Conservation (phyloP, 2,888 invertebrate genomes). For the Ctena decussata region DNA sequence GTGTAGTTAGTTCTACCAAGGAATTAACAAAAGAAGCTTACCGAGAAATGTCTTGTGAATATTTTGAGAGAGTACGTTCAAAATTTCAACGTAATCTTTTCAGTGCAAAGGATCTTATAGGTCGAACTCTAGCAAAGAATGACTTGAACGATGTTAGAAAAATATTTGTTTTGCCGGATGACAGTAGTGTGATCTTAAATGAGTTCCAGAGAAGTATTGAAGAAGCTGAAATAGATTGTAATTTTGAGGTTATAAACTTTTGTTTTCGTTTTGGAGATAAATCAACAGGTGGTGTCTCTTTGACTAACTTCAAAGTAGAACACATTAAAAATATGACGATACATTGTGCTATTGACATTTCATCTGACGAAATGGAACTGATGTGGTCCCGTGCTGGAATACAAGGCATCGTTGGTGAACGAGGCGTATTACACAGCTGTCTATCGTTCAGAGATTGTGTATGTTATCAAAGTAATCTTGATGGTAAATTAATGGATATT, state of each 20-base stretch:
- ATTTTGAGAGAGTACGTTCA: neutral
- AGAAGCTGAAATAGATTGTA: neutral
- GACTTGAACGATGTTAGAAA: constrained; percentile 36
- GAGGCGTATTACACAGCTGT: constrained; percentile 28
- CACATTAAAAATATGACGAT: constrained; percentile 21
- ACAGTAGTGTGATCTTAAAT: constrained; percentile 21
- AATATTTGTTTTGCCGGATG: constrained; percentile 50
- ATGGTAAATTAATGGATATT: neutral
- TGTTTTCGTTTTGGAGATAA: constrained; percentile 60
- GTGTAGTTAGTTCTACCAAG: neutral
- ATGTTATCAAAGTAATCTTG: neutral
- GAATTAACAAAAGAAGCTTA: constrained; percentile 1
- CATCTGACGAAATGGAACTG: constrained; percentile 36
- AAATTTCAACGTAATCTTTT: constrained; percentile 4
- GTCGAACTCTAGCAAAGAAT: constrained; percentile 43
- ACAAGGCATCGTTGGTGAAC: constrained; percentile 22
- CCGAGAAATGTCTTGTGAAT: neutral
- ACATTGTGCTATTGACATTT: constrained; percentile 38
- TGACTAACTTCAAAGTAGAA: constrained; percentile 7
- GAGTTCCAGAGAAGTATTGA: constrained; percentile 30
- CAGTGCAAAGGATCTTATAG: neutral
- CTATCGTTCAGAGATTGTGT: neutral
- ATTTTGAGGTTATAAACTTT: constrained; percentile 32
- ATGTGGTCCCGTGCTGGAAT: constrained; percentile 44
- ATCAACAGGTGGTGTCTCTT: constrained; percentile 16